Evolutionary conservation across 1,140 invertebrate species (phyloP), one percentile per base, ranked within the genome.

Genomic region (Drosophila nigromelanica): DNA sequence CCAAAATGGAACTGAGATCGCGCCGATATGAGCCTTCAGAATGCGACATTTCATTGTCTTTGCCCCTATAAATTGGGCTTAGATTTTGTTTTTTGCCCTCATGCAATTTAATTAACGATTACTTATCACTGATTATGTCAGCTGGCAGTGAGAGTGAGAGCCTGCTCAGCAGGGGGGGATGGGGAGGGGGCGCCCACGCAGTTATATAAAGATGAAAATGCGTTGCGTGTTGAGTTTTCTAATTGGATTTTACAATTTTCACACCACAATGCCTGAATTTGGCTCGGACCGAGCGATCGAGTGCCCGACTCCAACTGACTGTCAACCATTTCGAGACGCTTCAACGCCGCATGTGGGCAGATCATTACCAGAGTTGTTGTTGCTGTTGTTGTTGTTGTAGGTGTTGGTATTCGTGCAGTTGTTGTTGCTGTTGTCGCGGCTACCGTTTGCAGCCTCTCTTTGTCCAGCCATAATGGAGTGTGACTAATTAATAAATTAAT

Each of bases 401-500:
- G 63, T 72, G 69, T 24, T 59, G 64, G 14, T 10, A 37, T 63
- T 59, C 35, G 27, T 48, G 73, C 51, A 56, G 30, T 47, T 45
- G 27, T 14, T 45, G 7, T 62, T 45, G 54, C 8, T 35, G 68
- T 64, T 50, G 63, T 50, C 37, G 60, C 58, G 11, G 71, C 71
- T 73, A 73, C 71, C 56, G 71, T 69, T 70, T 47, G 54, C 56
- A 73, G 64, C 51, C 73, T 56, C 61, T 63, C 66, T 86, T 87
- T 86, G 78, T 86, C 61, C 80, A 58, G 69, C 83, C 76, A 87
- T 83, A 87, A 87, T 89, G 73, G 79, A 83, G 83, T 87, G 83
- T 89, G 83, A 87, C 83, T 87, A 87, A 87, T 87, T 87, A 87
- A 87, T 87, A 87, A 87, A 82, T 87, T 89, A 89, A 87, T 87